Evolutionary conservation across 2,113 vertebrate species (phyloP).

Genomic region (Callopanchax toddi): DNA sequence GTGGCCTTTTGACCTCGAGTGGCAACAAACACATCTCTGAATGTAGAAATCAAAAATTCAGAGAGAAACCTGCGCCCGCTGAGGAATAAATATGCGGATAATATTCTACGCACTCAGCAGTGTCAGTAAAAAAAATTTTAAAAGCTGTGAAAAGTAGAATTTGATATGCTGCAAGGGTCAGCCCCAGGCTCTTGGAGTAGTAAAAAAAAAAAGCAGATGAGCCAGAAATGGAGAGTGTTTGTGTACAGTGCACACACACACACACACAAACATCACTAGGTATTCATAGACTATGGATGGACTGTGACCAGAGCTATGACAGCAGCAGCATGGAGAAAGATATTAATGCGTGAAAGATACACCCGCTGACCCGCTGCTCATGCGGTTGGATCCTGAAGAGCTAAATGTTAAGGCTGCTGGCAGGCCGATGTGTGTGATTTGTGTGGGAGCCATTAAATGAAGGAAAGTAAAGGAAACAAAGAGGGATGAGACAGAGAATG

Average conservation of each 20-base stretch:
- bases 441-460: conserved; percentile 23
- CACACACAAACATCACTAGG: conserved; percentile 22
- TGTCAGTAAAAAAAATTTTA: conserved; percentile 24
- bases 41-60: conserved; percentile 36
- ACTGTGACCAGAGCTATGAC: conserved; percentile 27
- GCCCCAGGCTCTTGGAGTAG: conserved; percentile 39
- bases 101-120: conserved; percentile 64
- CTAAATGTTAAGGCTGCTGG: conserved; percentile 17
- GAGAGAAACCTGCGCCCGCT: conserved; percentile 21
- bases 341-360: conserved; percentile 32
- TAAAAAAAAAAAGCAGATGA: conserved; percentile 37
- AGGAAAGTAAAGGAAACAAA: conserved; percentile 39
- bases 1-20: conserved; percentile 47
- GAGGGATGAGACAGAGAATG: conserved; percentile 31
- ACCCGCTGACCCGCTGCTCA: neutral
- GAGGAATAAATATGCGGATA: conserved; percentile 59
- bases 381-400: conserved; percentile 2
- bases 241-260: conserved; percentile 9
- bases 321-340: conserved; percentile 29
- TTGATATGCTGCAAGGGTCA: conserved; percentile 67
- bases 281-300: conserved; percentile 25
- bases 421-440: conserved; percentile 31
- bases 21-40: conserved; percentile 34
- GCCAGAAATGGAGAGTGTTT: conserved; percentile 42
- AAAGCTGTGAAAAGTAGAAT: conserved; percentile 69